Evolutionary conservation across 2,888 invertebrate genomes (phyloP).

Genomic region (Blastobasis lacticolella): DNA sequence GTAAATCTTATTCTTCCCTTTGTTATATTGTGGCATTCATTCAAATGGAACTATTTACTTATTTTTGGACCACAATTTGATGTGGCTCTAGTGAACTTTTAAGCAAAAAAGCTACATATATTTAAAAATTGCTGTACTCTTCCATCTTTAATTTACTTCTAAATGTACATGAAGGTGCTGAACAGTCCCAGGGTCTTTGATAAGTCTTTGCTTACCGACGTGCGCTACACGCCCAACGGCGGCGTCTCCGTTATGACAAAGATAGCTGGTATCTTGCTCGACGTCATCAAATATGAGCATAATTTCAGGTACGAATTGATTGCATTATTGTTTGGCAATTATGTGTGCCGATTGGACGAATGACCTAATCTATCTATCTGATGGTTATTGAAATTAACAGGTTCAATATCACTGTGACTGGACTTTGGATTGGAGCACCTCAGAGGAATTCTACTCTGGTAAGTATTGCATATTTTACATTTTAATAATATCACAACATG

Average conservation of each 20-base stretch:
- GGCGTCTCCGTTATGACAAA: slow-evolving; percentile 59
- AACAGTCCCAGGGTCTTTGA: slow-evolving; percentile 34
- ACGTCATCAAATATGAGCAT: slow-evolving; percentile 42
- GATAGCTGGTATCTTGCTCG: slow-evolving; percentile 40
- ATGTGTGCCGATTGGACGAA: neutral
- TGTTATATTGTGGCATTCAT: too few species aligned
- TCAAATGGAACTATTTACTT: too few species aligned
- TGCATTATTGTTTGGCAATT: neutral
- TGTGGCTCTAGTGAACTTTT: too few species aligned
- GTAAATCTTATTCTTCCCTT: slow-evolving; percentile 7
- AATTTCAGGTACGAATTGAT: slow-evolving; percentile 44
- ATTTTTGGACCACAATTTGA: too few species aligned
- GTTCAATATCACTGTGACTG: slow-evolving; percentile 52
- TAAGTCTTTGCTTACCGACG: slow-evolving; percentile 38
- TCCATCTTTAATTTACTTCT: too few species aligned
- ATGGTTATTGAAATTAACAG: slow-evolving; percentile 22
- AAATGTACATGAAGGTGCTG: slow-evolving; percentile 26
- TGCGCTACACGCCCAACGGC: slow-evolving; percentile 27
- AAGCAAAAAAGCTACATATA: too few species aligned
- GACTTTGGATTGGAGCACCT: slow-evolving; percentile 57
- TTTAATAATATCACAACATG: neutral
- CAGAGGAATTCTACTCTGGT: slow-evolving; percentile 51
- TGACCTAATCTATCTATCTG: neutral
- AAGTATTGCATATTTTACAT: slow-evolving; percentile 10
- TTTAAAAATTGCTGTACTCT: too few species aligned